These are phyloP conservation scores for Mamestra brassicae DNA, from an alignment of 2,888 invertebrate genomes.

Conservation along the genomic window DNA sequence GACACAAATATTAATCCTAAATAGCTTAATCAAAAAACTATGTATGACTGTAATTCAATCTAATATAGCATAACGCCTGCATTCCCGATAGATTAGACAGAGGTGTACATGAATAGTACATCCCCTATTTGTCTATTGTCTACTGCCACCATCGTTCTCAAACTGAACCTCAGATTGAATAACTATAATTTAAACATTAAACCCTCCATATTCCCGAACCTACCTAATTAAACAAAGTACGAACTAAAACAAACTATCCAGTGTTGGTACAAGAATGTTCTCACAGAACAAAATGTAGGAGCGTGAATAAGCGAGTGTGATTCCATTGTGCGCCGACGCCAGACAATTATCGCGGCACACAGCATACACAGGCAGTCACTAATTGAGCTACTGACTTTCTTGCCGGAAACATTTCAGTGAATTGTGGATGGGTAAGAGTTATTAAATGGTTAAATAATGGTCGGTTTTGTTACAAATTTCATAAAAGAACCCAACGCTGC, in stretches of 20 bases:
- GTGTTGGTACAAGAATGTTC: slow-evolving; percentile 26
- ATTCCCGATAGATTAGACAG: too few species aligned
- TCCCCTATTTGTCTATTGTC: not conserved
- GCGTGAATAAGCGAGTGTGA: slow-evolving; percentile 31
- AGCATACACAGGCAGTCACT: slow-evolving; percentile 28
- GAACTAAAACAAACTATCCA: slow-evolving; percentile 27
- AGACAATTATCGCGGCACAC: slow-evolving; percentile 38
- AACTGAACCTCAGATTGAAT: not conserved
- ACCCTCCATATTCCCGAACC: not conserved
- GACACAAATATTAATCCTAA: too few species aligned
- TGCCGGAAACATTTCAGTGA: slow-evolving; percentile 19
- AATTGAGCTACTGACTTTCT: slow-evolving; percentile 33
- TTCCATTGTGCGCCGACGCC: slow-evolving; percentile 27
- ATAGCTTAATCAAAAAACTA: too few species aligned
- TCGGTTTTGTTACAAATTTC: slow-evolving; percentile 3
- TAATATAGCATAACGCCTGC: too few species aligned
- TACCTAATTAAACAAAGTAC: slow-evolving; percentile 30
- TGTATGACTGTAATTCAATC: too few species aligned
- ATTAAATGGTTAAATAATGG: slow-evolving; percentile 11
- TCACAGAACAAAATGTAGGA: slow-evolving; percentile 8
- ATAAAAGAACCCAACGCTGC: not conserved
- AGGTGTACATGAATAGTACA: too few species aligned
- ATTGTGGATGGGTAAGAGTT: not conserved
- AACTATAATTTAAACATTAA: slow-evolving; percentile 7
- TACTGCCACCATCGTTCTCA: not conserved